Percentiles rank a stretch among this genome's conserved stretches.
phyloP scores from a whole-genome alignment of 2,113 vertebrate species.

The Steatornis caripensis region DNA sequence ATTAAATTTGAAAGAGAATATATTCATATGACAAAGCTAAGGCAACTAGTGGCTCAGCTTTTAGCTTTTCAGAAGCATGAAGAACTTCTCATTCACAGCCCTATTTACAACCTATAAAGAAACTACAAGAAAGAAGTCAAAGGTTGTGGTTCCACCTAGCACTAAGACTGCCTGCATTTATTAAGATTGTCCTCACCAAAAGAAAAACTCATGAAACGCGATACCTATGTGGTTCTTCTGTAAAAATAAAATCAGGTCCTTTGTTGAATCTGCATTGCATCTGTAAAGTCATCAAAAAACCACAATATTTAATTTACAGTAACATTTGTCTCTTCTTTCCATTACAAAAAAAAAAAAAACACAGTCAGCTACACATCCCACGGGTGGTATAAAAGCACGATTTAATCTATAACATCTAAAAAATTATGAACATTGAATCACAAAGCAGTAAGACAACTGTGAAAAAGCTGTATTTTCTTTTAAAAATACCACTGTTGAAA shows the following conservation, averaged over 20 bases:
- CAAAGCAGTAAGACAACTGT: background rate
- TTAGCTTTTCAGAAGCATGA: background rate
- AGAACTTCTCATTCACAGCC: background rate
- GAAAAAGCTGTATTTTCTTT: too few species aligned
- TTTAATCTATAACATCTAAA: background rate
- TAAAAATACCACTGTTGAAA: too few species aligned
- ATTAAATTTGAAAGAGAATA: background rate
- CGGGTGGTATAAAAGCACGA: rapidly evolving
- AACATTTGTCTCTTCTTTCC: background rate
- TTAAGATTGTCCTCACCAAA: background rate
- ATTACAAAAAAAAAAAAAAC: background rate
- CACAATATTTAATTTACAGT: background rate
- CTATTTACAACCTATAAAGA: background rate
- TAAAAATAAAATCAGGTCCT: background rate
- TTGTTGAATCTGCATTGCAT: background rate
- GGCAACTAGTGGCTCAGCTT: background rate
- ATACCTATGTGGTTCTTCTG: rapidly evolving
- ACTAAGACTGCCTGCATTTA: background rate
- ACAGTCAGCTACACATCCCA: rapidly evolving
- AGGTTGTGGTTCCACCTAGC: background rate
- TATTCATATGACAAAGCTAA: background rate
- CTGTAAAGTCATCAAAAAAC: background rate
- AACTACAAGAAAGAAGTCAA: background rate
- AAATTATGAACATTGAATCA: background rate
- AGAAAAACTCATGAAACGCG: background rate